These are phyloP conservation scores for Trachelus troglodyta DNA, from an alignment of 2,888 invertebrate genomes.

Conservation along the genomic window DNA sequence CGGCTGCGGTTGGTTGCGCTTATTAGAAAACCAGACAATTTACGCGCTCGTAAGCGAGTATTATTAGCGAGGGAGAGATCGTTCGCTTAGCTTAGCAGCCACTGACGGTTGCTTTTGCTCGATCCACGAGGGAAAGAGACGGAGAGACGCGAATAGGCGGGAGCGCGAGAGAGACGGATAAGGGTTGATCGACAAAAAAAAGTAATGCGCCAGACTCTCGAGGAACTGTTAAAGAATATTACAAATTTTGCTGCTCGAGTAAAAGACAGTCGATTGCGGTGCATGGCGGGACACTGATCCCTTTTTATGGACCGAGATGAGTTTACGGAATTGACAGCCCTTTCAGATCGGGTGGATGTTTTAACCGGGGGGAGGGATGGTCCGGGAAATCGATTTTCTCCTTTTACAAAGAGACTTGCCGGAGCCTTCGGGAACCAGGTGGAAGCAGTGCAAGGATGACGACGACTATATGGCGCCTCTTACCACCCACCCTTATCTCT, in stretches of 20 bases:
- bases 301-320: not conserved
- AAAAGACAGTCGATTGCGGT: too few species aligned
- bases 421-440: not conserved
- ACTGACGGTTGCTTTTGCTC: not conserved
- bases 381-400: conserved; percentile 14
- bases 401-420: conserved; percentile 2
- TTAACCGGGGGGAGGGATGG: not conserved
- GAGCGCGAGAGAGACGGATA: not conserved
- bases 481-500: conserved; percentile 21
- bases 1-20: not conserved
- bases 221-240: not conserved
- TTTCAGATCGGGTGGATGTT: not conserved
- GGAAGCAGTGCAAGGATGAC: not conserved
- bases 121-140: not conserved
- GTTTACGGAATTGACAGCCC: not conserved
- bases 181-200: not conserved
- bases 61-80: not conserved
- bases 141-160: not conserved
- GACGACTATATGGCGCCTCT: conserved; percentile 11
- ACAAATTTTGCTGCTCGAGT: not conserved
- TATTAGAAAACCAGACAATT: not conserved
- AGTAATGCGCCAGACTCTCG: not conserved
- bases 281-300: not conserved
- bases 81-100: not conserved
- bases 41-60: not conserved